Conservation (phyloP, 2,113 vertebrate genomes). For the Pavo muticus region DNA sequence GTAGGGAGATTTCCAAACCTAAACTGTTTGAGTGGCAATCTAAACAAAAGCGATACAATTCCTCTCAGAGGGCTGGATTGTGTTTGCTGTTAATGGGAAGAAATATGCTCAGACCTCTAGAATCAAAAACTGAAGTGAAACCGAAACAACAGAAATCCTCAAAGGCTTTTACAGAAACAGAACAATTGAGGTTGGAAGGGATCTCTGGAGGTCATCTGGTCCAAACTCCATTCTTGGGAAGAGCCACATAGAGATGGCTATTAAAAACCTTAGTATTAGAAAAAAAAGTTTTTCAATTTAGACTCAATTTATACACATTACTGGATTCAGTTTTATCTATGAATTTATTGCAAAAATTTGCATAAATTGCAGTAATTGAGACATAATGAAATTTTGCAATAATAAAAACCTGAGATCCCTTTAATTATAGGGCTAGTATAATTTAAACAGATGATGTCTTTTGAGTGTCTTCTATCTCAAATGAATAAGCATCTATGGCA, state of each 20-base stretch:
- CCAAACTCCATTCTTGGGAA: rapidly evolving
- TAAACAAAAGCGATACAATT: background rate
- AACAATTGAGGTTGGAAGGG: background rate
- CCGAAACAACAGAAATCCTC: background rate
- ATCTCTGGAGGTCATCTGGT: background rate
- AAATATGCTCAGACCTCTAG: background rate
- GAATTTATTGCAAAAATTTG: background rate
- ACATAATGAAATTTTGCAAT: background rate
- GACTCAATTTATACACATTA: background rate
- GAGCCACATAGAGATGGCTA: background rate
- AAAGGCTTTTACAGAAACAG: background rate
- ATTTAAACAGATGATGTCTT: background rate
- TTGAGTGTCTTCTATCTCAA: background rate
- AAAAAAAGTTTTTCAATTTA: background rate
- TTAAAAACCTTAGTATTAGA: background rate
- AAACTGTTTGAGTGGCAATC: background rate
- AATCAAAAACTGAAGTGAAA: background rate
- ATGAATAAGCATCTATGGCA: background rate
- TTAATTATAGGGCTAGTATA: background rate
- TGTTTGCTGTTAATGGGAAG: background rate
- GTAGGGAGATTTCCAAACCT: background rate
- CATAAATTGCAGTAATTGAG: background rate
- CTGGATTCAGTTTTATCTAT: background rate
- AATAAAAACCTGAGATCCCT: background rate
- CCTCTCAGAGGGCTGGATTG: rapidly evolving